A percentile compares a stretch with the other conserved stretches of the same genome.
These are phyloP conservation scores for Saturnia pavonia DNA, from an alignment of 2,888 invertebrate species.

Conservation along the genomic window DNA sequence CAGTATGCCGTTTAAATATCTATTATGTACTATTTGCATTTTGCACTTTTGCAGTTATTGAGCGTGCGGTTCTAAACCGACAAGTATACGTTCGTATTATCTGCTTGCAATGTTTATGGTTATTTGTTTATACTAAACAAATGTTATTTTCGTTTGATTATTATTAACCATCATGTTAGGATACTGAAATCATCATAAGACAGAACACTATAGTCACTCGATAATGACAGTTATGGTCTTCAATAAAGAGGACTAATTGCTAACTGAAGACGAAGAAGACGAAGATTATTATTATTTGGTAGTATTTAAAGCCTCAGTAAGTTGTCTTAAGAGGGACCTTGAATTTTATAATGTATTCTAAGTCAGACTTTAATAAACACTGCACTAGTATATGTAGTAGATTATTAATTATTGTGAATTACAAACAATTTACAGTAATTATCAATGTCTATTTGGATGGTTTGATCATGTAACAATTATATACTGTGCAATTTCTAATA, in stretches of 20 bases:
- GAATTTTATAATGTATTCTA: constrained; percentile 20
- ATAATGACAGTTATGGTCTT: no score
- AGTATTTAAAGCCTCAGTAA: background rate
- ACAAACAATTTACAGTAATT: background rate
- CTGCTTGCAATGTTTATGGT: constrained; percentile 19
- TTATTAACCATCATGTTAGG: no score
- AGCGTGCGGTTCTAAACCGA: constrained; percentile 32
- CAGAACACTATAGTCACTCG: no score
- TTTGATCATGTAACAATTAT: background rate
- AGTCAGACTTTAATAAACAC: constrained; percentile 5
- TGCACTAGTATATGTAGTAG: background rate
- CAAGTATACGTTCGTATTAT: constrained; percentile 34
- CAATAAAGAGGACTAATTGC: no score
- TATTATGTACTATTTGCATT: constrained; percentile 34
- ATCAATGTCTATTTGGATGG: background rate
- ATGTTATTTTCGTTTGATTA: constrained; percentile 15
- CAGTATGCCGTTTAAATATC: background rate
- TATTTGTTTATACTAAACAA: constrained; percentile 12
- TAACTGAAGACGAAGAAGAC: no score
- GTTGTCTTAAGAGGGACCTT: constrained; percentile 18
- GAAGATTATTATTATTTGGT: constrained; percentile 4
- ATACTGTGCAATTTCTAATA: background rate
- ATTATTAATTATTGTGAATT: background rate
- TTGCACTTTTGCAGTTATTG: no score
- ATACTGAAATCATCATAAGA: no score